Evolutionary conservation across 2,888 invertebrate species (phyloP), one percentile per base, ranked within the genome.

Genomic region (Globia sparganii): DNA sequence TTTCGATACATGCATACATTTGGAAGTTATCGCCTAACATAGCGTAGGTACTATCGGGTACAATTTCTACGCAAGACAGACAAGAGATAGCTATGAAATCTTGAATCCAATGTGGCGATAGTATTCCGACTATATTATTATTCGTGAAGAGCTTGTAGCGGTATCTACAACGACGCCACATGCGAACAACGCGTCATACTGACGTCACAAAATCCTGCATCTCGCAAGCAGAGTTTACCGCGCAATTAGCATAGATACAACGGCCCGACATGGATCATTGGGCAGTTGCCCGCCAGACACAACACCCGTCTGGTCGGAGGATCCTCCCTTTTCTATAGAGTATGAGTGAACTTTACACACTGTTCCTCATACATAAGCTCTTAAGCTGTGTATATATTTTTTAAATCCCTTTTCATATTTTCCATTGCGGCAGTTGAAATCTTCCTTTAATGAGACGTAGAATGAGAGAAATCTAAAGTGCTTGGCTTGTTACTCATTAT

Each of bases 401-500:
- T 46, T 34, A 1, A 31, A 58, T 34, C 2, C 2, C 9, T 46
- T 58, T 58, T 37, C 21, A 13, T 34, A 34, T 65, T 69, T 53
- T 46, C n/a, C 64, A 37, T 25, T 68, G 62, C 64, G 78, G n/a
- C 34, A 46, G 13, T 61, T 34, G 21, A 66, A 68, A 66, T 75
- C 4, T 49, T 58, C 15, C 18, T n/a, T 3, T 62, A 65, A 67
- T 49, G 31, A 78, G n/a, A 56, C 28, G 4, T 6, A 28, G 21
- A 58, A 81, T 49, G 28, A 25, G 28, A 70, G n/a, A 66, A 31
- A 59, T 78, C 37, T 46, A 64, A 78, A 83, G 65, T 83, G 74
- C 66, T 78, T 34, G 66, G 66, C 59, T 85, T 75, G 77, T 83
- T 56, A 73, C 83, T 85, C 77, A 85, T 87, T 90, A 90, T 84